phyloP scores from a whole-genome alignment of 2,113 vertebrate species.

The Chionomys nivalis region DNA sequence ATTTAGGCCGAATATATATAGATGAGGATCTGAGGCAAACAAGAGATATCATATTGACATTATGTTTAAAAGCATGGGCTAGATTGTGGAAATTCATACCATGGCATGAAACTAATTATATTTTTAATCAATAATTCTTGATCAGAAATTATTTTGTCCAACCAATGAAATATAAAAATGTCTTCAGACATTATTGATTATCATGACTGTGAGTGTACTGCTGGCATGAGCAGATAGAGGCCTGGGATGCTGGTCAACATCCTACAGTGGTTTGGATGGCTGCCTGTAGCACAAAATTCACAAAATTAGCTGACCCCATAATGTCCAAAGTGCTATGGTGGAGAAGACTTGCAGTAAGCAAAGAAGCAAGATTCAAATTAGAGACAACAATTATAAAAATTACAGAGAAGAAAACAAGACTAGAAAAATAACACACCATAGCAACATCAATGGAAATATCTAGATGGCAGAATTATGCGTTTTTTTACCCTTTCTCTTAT shows the following conservation, averaged over 20 bases:
- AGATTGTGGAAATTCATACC: constrained; percentile 34
- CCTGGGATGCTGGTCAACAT: not conserved
- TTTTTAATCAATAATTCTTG: constrained; percentile 33
- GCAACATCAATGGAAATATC: not conserved
- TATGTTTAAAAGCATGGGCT: constrained; percentile 35
- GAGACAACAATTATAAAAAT: constrained; percentile 34
- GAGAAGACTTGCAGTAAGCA: not conserved
- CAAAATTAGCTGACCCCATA: constrained; percentile 8
- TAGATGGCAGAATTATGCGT: not conserved
- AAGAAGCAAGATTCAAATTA: constrained; percentile 11
- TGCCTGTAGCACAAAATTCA: constrained; percentile 25
- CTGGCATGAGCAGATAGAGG: not conserved
- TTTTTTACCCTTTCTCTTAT: constrained; percentile 10
- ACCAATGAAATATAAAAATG: not conserved
- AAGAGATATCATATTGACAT: not conserved
- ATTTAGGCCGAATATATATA: not conserved
- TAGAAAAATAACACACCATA: not conserved
- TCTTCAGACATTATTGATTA: not conserved
- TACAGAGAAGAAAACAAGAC: not conserved
- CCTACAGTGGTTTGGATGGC: not conserved
- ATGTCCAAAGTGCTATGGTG: not conserved
- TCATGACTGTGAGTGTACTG: not conserved
- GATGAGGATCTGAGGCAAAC: constrained; percentile 18
- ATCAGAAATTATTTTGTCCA: not conserved
- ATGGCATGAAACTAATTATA: constrained; percentile 7